Evolutionary conservation across 1,140 invertebrate genomes (phyloP), one percentile per base, ranked within the genome.

Genomic region (Thaumatotibia leucotreta): DNA sequence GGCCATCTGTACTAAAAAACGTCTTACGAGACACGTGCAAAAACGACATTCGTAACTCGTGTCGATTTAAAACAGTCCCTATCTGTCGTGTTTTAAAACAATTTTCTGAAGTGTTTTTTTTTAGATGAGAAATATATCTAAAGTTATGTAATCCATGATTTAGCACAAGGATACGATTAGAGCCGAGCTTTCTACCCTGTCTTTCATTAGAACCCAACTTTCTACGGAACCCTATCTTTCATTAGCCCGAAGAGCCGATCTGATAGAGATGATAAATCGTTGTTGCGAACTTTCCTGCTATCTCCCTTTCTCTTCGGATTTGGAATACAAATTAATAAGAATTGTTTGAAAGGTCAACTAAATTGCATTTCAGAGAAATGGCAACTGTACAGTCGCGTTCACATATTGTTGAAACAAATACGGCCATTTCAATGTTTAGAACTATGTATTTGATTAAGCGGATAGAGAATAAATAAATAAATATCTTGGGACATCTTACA

Each of bases 231-330:
- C 58, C 68, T 69, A 68, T 66, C 70, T 69, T 62, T 70, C 69
- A 72, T 74, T 72, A 72, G 63, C 70, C 31, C 63, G 64, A 67
- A 64, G 61, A 66, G 63, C 29, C 61, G 33, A 74, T 76, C 72
- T 68, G 74, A 76, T 76, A 73, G 70, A 72, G 58, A 64, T 77
- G 75, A 77, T 74, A 70, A 72, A 77, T 77, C 45, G 68, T 72
- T 69, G 74, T 72, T 72, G 70, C 69, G 29, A 64, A 58, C 62
- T 64, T 63, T 72, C 69, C 72, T 66, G 58, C 64, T 65, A 65
- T 68, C 66, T 32, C 63, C 71, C 74, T 73, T 73, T 76, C 74
- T 74, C 74, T 69, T 71, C 23, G 23, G 50, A 54, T 54, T 54
- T 24, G 50, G 22, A 54, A 54, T 27, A 54, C 22, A 14, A 54